Evolutionary conservation across 2,113 vertebrate species (phyloP).

Genomic region (Neotoma lepida): DNA sequence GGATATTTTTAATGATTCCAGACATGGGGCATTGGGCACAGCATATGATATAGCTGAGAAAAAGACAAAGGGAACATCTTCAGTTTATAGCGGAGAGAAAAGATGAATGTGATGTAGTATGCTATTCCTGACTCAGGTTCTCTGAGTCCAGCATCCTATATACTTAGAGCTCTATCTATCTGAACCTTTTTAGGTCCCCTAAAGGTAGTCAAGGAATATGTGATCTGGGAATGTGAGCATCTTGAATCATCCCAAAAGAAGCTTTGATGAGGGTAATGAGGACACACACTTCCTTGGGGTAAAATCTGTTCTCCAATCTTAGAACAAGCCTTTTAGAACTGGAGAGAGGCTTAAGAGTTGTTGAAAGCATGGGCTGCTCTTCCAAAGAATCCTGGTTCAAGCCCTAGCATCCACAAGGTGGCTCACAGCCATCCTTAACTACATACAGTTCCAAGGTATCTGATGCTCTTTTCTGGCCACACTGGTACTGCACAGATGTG

Average conservation of each 20-base stretch:
- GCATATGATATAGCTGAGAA: not conserved
- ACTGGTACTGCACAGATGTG: not conserved
- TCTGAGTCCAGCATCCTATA: not conserved
- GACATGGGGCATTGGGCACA: not conserved
- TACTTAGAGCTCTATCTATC: not conserved
- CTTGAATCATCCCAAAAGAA: not conserved
- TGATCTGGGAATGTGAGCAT: not conserved
- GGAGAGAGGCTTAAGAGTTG: not conserved
- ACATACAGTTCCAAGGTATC: not conserved
- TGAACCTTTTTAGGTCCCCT: not conserved
- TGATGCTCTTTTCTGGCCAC: not conserved
- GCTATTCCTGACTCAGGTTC: not conserved
- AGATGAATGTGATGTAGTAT: not conserved
- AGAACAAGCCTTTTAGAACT: not conserved
- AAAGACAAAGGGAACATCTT: not conserved
- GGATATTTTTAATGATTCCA: not conserved
- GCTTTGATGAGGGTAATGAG: not conserved
- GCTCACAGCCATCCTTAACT: not conserved
- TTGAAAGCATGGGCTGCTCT: not conserved
- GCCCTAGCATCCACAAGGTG: not conserved
- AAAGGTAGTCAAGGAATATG: not conserved
- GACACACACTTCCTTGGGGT: not conserved
- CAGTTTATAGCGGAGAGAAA: not conserved
- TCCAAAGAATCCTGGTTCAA: not conserved
- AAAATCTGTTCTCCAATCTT: not conserved